Conservation (phyloP, 2,797 vertebrate species). For the Eidolon dupreanum region DNA sequence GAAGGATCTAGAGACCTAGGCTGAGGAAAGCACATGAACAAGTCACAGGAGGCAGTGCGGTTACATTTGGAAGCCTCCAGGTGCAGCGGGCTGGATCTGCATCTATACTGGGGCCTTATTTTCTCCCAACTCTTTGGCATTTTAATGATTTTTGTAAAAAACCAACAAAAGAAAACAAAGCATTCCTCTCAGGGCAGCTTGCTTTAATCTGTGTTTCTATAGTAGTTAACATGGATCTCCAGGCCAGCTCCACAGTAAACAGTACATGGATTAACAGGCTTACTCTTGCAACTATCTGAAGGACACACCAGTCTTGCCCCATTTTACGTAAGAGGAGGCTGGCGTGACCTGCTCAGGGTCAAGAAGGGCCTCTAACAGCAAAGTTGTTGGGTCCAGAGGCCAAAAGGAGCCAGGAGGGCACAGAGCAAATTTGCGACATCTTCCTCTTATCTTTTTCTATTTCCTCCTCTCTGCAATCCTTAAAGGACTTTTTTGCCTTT, state of each 20-base stretch:
- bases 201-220: background rate
- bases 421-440: background rate
- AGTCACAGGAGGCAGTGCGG: background rate
- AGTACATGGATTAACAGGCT: background rate
- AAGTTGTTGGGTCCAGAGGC: background rate
- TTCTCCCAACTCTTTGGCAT: background rate
- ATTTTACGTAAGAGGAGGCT: background rate
- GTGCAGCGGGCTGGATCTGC: background rate
- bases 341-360: background rate
- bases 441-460: background rate
- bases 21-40: background rate
- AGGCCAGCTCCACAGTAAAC: background rate
- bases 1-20: background rate
- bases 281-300: background rate
- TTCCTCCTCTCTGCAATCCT: background rate
- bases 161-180: background rate
- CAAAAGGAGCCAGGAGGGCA: background rate
- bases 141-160: background rate
- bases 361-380: background rate
- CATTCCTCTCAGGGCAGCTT: background rate
- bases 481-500: background rate
- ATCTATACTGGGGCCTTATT: background rate
- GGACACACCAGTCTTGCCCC: background rate
- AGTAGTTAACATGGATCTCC: background rate
- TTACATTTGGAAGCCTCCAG: background rate